A percentile compares a stretch with the other conserved stretches of the same genome.
Conservation (phyloP, 2,797 vertebrate genomes). For the Tinamus major region DNA sequence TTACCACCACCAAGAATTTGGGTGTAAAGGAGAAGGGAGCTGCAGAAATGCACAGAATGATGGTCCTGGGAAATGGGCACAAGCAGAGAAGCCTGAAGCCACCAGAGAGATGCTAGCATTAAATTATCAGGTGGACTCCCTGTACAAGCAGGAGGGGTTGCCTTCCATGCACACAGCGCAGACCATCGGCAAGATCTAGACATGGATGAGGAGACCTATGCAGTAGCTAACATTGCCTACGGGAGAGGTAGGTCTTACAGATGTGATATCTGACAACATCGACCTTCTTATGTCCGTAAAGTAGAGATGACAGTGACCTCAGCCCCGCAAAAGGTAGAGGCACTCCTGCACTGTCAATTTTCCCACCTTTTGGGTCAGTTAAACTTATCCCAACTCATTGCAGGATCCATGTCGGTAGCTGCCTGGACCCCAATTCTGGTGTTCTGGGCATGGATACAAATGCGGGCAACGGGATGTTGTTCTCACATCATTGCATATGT, state of each 20-base stretch:
- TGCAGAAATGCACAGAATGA: background rate
- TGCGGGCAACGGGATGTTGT: background rate
- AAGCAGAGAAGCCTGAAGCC: background rate
- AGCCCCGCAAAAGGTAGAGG: background rate
- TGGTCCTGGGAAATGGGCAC: background rate
- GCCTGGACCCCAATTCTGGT: background rate
- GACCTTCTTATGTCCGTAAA: background rate
- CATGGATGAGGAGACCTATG: background rate
- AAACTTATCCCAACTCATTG: too few species aligned
- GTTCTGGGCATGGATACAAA: background rate
- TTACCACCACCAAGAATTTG: background rate
- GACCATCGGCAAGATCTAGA: background rate
- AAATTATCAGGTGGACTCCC: accelerated
- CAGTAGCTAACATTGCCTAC: background rate
- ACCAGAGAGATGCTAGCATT: background rate
- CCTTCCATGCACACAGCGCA: background rate
- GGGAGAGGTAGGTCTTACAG: background rate
- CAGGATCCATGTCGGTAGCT: background rate
- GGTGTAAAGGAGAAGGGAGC: background rate
- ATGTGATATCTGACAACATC: background rate
- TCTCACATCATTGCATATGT: background rate
- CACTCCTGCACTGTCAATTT: background rate
- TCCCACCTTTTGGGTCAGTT: background rate
- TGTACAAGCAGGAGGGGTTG: background rate
- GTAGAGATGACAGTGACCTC: background rate